phyloP scores from a whole-genome alignment of 1,140 invertebrate species.

The Zaprionus davidi region DNA sequence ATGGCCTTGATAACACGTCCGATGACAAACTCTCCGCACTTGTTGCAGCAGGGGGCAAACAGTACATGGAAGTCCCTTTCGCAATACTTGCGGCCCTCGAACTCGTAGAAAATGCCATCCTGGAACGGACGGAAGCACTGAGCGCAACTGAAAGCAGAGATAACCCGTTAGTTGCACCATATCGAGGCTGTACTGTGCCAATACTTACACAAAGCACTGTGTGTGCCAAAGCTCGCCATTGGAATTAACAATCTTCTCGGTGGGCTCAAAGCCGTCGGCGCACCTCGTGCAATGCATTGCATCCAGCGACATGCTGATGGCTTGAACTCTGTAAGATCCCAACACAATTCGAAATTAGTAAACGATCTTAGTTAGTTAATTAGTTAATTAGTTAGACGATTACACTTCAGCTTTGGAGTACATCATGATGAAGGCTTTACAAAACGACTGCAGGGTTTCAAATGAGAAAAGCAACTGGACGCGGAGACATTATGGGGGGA shows the following conservation, averaged over 20 bases:
- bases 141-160: conserved; percentile 91
- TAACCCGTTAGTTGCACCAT: not conserved
- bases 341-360: conserved; percentile 8
- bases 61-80: conserved; percentile 99
- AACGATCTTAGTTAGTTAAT: not conserved
- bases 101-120: conserved; percentile 99
- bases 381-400: conserved; percentile 26
- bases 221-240: conserved; percentile 99
- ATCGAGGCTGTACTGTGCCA: not conserved
- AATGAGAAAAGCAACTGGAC: conserved; percentile 49
- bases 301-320: conserved; percentile 90
- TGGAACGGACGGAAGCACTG: conserved; percentile 99
- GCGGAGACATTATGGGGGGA: conserved; percentile 7
- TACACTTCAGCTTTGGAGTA: conserved; percentile 76
- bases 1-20: conserved; percentile 99
- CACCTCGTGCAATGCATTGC: conserved; percentile 97
- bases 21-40: conserved; percentile 98
- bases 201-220: conserved; percentile 98
- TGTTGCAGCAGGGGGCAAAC: conserved; percentile 98
- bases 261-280: conserved; percentile 95
- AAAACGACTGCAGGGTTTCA: conserved; percentile 32
- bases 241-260: conserved; percentile 99
- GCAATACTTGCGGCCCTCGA: conserved; percentile 99
- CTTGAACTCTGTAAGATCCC: conserved; percentile 72
- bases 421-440: conserved; percentile 59